Conservation (phyloP, 2,888 invertebrate genomes). For the Cephus sareptanus region DNA sequence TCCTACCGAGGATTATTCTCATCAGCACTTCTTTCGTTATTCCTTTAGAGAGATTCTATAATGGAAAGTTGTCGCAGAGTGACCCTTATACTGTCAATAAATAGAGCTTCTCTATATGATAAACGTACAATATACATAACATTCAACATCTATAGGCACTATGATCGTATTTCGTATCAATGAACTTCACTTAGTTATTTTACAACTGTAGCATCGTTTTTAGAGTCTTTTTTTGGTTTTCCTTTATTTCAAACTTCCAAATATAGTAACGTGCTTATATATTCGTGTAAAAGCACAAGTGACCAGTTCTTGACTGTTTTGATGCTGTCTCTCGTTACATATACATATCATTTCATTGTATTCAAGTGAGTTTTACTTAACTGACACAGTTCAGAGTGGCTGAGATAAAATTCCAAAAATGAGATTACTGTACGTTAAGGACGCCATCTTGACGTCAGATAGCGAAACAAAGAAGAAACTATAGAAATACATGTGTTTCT, state of each 20-base stretch:
- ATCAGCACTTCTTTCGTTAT: too few species aligned
- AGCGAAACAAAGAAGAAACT: background rate
- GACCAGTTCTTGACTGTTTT: background rate
- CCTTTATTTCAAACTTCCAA: background rate
- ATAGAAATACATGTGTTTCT: background rate
- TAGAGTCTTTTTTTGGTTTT: background rate
- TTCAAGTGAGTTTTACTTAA: background rate
- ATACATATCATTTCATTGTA: background rate
- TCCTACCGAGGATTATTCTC: too few species aligned
- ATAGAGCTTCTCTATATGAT: slow-evolving; percentile 26
- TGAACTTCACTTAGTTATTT: background rate
- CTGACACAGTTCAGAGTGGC: background rate
- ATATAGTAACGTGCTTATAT: background rate
- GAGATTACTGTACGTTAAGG: background rate
- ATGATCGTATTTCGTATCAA: slow-evolving; percentile 21
- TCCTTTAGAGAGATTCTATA: background rate
- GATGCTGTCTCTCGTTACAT: background rate
- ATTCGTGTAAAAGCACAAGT: background rate
- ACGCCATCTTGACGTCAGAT: background rate
- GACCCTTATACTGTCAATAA: slow-evolving; percentile 14
- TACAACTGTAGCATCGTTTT: slow-evolving; percentile 2
- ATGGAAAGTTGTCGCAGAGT: background rate
- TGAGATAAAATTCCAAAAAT: background rate
- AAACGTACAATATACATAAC: slow-evolving; percentile 29
- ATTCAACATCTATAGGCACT: slow-evolving; percentile 37